These are phyloP conservation scores for Amorpha juglandis DNA, from an alignment of 2,888 invertebrate genomes.

Conservation along the genomic window DNA sequence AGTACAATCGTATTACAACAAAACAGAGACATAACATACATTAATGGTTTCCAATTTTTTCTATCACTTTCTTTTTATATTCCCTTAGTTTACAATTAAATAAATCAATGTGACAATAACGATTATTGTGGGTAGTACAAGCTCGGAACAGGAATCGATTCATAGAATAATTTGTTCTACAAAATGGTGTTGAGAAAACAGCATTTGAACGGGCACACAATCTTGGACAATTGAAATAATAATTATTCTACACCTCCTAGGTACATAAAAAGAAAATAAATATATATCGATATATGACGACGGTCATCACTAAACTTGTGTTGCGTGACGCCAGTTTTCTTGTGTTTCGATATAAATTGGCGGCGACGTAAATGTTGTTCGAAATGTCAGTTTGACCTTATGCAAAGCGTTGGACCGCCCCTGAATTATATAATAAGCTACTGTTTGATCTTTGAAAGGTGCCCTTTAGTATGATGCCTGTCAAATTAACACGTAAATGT, in stretches of 20 bases:
- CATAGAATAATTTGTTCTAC: too few relatives aligned
- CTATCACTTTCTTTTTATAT: too few relatives aligned
- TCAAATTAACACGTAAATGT: conserved; percentile 52
- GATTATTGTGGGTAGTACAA: too few relatives aligned
- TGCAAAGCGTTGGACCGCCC: conserved; percentile 67
- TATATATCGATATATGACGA: conserved; percentile 15
- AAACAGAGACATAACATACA: too few relatives aligned
- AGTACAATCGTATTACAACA: too few relatives aligned
- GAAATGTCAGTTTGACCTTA: conserved; percentile 84
- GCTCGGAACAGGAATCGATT: too few relatives aligned
- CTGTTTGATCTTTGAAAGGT: conserved; percentile 73
- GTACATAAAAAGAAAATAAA: background rate
- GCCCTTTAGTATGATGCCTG: conserved; percentile 74
- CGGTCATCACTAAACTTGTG: conserved; percentile 51
- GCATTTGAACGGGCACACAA: too few relatives aligned
- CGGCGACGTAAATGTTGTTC: conserved; percentile 68
- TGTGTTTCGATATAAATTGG: conserved; percentile 61
- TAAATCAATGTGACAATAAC: too few relatives aligned
- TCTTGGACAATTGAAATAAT: too few relatives aligned
- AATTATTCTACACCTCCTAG: background rate
- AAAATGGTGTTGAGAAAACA: too few relatives aligned
- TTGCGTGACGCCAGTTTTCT: conserved; percentile 65
- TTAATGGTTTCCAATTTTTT: too few relatives aligned
- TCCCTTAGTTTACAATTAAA: too few relatives aligned
- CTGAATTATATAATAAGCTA: conserved; percentile 67